These are phyloP conservation scores for Paguma larvata DNA, from an alignment of 2,797 vertebrate genomes.

Conservation along the genomic window DNA sequence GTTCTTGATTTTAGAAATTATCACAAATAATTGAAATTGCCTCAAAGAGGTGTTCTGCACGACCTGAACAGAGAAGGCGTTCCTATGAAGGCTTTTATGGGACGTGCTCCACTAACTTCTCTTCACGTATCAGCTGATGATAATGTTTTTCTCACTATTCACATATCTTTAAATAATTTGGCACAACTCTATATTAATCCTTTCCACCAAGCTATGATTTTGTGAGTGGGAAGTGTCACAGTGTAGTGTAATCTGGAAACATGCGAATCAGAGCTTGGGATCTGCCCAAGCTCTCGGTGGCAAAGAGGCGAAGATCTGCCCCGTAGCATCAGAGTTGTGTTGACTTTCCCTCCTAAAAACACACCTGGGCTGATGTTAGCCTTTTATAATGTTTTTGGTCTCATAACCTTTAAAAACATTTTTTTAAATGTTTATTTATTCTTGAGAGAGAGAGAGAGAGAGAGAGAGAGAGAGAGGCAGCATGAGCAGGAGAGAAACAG, in stretches of 20 bases:
- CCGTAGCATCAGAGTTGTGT: neutral
- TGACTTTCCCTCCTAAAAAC: neutral
- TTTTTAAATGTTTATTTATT: too few relatives aligned
- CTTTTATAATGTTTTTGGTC: neutral
- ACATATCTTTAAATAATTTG: conserved; percentile 77
- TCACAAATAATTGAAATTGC: neutral
- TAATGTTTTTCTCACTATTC: conserved; percentile 72
- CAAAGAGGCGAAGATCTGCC: neutral
- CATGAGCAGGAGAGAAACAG: too few relatives aligned
- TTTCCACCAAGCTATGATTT: conserved; percentile 69
- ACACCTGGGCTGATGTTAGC: neutral
- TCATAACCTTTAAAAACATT: neutral
- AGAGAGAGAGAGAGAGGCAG: too few relatives aligned
- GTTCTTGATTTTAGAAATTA: conserved; percentile 42
- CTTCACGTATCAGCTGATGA: conserved; percentile 18
- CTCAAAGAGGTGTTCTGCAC: neutral
- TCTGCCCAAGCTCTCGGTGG: too few relatives aligned
- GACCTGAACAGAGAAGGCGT: neutral
- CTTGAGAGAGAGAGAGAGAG: too few relatives aligned
- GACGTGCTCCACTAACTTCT: neutral
- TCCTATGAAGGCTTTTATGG: neutral
- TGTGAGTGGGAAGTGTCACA: conserved; percentile 47
- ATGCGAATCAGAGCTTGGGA: neutral
- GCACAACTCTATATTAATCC: conserved; percentile 65
- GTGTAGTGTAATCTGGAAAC: neutral